A percentile compares a stretch with the other conserved stretches of the same genome.
Conservation (phyloP, 2,113 vertebrate genomes). For the Thinocorus orbignyianus region DNA sequence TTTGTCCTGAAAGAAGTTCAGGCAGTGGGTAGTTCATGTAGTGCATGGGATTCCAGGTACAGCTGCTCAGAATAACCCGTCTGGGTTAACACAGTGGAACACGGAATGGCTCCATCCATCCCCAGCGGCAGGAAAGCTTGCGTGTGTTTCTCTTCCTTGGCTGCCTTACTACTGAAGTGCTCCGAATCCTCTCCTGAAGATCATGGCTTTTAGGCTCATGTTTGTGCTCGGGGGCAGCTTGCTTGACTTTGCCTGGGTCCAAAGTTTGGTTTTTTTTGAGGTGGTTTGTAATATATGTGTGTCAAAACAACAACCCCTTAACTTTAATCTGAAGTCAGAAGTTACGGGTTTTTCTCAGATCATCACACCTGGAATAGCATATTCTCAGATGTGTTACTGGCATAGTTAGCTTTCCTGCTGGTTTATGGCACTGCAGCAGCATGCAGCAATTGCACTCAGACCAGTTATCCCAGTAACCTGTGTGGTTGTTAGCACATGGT, state of each 20-base stretch:
- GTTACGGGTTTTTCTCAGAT: background rate
- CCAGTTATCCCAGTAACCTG: rapidly evolving
- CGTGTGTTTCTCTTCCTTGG: rapidly evolving
- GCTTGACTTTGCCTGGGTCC: background rate
- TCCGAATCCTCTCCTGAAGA: background rate
- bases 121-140: background rate
- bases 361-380: rapidly evolving
- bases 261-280: background rate
- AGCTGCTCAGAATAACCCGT: background rate
- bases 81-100: background rate
- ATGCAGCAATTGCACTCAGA: background rate
- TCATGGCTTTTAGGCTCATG: rapidly evolving
- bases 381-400: background rate
- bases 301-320: background rate
- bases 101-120: background rate
- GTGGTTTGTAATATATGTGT: background rate
- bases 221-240: background rate
- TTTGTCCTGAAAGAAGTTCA: background rate
- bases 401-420: background rate
- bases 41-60: background rate
- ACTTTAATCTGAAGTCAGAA: background rate
- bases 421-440: background rate
- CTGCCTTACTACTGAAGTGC: background rate
- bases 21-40: background rate
- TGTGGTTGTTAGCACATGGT: background rate